Evolutionary conservation across 2,113 vertebrate species (phyloP).

Genomic region (Saguinus imperator): DNA sequence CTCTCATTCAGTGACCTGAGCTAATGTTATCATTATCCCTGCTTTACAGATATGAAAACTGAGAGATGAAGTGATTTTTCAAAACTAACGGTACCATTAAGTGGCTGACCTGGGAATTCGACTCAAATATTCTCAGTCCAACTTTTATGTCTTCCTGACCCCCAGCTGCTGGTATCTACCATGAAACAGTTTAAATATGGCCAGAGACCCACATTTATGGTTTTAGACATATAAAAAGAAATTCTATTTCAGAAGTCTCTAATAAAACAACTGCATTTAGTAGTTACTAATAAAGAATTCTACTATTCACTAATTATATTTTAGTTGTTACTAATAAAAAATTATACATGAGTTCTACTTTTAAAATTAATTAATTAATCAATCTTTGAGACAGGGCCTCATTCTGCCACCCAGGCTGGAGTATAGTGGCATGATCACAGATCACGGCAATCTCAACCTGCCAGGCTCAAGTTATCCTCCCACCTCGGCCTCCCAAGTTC

Average conservation of each 20-base stretch:
- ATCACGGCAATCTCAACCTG: no score
- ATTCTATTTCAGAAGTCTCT: background rate
- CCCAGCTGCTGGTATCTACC: background rate
- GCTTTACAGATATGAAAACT: background rate
- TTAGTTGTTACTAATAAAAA: background rate
- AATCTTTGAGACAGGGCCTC: no score
- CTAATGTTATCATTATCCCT: background rate
- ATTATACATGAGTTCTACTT: background rate
- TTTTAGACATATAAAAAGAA: background rate
- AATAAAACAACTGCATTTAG: constrained; percentile 3
- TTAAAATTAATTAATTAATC: no score
- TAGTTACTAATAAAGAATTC: background rate
- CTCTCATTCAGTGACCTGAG: background rate
- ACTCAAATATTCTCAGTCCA: background rate
- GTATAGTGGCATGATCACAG: no score
- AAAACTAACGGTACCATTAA: background rate
- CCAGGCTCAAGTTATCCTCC: no score
- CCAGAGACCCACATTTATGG: background rate
- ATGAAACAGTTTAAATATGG: background rate
- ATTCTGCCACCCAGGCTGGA: no score
- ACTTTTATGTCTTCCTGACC: background rate
- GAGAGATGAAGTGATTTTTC: background rate
- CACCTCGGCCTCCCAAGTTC: no score
- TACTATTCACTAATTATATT: background rate
- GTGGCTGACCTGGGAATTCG: background rate